Evolutionary conservation across 2,888 invertebrate genomes (phyloP), one percentile per base, ranked within the genome.

Genomic region (Gymnocheta viridis): DNA sequence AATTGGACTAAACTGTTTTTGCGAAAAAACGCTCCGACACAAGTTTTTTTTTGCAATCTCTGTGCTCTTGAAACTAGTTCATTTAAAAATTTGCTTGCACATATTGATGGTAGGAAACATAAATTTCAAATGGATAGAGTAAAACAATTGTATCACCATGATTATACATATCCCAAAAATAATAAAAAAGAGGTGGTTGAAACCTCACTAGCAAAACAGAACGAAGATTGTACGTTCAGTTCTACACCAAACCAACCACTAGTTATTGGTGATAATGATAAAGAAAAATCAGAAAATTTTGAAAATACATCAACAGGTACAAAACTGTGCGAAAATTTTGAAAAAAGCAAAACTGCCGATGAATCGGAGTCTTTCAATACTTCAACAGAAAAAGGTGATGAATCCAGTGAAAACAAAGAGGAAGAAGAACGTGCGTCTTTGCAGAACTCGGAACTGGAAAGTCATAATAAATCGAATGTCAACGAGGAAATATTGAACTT

Each of bases 81-180:
- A 32, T 86, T 87, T 2, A 90, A 88, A 41, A 89, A 88, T 82
- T 85, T 91, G 19, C 58, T 85, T 32, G 86, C 87, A 17, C 91
- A 91, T 85, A 72, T 91, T 6, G 77, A 78, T 72, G 90, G 91
- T 0, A 91, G 88, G 49, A 90, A 88, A 70, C 91, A 91, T 85
- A 85, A 86, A 38, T 3, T 70, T 4, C 87, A 86, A 73, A 86
- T 90, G 85, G 77, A 82, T n/a, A 35, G 38, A 4, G 87, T 88
- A 0, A 77, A 86, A 1, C 85, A 87, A 62, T 82, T 90, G 0
- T 88, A 72, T 62, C 86, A 88, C 14, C 85, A 88, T 14, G 86
- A 87, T 17, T 88, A 88, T 70, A 88, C 87, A 2, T 76, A 70
- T 6, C 67, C 82, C 7, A 87, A 84, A 38, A 35, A 56, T 19